Conservation (phyloP, 2,888 invertebrate species). For the Pristionchus entomophagus region DNA sequence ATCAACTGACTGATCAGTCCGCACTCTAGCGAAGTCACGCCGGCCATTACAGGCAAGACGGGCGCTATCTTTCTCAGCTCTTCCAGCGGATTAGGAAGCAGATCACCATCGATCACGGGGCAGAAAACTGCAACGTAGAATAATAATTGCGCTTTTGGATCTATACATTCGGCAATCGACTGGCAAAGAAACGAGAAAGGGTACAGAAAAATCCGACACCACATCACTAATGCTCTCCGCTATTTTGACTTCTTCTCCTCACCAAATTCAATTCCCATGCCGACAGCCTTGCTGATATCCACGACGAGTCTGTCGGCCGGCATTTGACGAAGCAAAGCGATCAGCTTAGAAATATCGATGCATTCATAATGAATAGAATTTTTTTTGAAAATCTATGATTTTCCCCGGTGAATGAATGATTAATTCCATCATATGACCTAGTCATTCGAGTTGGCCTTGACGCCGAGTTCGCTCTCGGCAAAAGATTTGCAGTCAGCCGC, state of each 20-base stretch:
- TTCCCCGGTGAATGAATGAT: no score
- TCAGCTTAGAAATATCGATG: not conserved
- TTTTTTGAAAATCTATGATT: not conserved
- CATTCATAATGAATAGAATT: no score
- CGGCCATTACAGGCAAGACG: not conserved
- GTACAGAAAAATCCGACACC: no score
- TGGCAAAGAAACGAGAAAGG: no score
- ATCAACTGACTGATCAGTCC: conserved; percentile 10
- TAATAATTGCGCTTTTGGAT: no score
- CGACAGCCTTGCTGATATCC: not conserved
- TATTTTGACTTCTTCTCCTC: no score
- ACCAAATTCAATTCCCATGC: no score
- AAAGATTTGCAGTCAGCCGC: not conserved
- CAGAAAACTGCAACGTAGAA: not conserved
- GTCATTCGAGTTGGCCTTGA: not conserved
- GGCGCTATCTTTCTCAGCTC: not conserved
- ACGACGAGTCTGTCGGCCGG: not conserved
- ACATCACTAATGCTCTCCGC: no score
- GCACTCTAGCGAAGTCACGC: not conserved
- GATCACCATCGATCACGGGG: conserved; percentile 29
- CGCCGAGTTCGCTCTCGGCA: conserved; percentile 11
- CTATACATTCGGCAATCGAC: no score
- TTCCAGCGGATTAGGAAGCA: not conserved
- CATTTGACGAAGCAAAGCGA: not conserved
- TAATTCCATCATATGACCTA: no score